phyloP scores from a whole-genome alignment of 2,113 vertebrate genomes.

The Dicerorhinus sumatrensis region DNA sequence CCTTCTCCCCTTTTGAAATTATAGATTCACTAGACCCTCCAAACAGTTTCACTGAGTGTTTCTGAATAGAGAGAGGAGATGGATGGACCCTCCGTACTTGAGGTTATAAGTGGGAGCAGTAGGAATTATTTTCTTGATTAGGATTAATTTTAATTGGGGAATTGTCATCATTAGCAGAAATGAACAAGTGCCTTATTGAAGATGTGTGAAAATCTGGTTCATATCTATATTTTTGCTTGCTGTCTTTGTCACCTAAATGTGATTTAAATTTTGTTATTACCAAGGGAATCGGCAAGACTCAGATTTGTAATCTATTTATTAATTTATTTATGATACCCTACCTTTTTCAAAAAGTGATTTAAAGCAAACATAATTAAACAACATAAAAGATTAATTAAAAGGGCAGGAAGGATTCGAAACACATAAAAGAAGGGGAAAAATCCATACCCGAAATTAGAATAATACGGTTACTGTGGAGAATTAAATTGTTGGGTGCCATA shows the following conservation, averaged over 20 bases:
- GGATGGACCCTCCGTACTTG: not conserved
- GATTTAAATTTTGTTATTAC: slow-evolving; percentile 55
- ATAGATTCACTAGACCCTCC: not conserved
- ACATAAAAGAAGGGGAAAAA: not conserved
- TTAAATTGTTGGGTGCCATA: not conserved
- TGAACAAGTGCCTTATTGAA: slow-evolving; percentile 46
- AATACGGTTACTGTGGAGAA: not conserved
- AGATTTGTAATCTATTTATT: slow-evolving; percentile 66
- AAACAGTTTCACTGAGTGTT: not conserved
- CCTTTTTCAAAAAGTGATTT: slow-evolving; percentile 48
- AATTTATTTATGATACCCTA: slow-evolving; percentile 63
- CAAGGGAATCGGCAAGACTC: slow-evolving; percentile 31
- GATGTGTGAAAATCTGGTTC: slow-evolving; percentile 52
- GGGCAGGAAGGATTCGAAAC: slow-evolving; percentile 18
- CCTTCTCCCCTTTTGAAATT: slow-evolving; percentile 6
- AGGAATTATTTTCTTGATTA: slow-evolving; percentile 55
- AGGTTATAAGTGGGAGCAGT: not conserved
- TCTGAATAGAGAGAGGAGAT: not conserved
- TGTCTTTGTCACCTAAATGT: slow-evolving; percentile 42
- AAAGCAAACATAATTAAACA: slow-evolving; percentile 60
- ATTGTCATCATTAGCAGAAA: slow-evolving; percentile 55
- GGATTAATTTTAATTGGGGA: slow-evolving; percentile 55
- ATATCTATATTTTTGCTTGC: not conserved
- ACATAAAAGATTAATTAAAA: slow-evolving; percentile 66
- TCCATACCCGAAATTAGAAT: slow-evolving; percentile 35